Percentiles rank a stretch among this genome's conserved stretches.
These are phyloP conservation scores for Heliornis fulica DNA, from an alignment of 2,113 vertebrate genomes.

Conservation along the genomic window DNA sequence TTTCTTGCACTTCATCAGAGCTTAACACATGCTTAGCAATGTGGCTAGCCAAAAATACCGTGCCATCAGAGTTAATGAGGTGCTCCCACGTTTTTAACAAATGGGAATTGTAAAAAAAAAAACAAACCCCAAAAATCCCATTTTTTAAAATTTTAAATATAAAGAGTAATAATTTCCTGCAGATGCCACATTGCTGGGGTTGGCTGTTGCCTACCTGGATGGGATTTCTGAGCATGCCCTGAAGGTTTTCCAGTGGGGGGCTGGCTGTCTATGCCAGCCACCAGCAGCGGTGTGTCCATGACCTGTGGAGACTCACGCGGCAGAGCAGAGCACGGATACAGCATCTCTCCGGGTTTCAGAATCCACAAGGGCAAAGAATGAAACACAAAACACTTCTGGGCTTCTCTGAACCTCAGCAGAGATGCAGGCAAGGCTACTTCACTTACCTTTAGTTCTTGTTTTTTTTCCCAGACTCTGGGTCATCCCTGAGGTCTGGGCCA, in stretches of 20 bases:
- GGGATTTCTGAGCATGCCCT: not conserved
- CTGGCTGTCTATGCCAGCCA: rapidly evolving
- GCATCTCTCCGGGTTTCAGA: not conserved
- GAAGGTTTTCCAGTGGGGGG: not conserved
- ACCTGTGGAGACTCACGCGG: not conserved
- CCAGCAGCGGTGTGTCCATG: rapidly evolving
- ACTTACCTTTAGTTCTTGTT: not conserved
- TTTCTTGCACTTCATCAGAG: conserved; percentile 49
- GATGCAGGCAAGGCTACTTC: not conserved
- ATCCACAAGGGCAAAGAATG: not conserved
- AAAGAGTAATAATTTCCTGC: not conserved
- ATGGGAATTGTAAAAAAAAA: not conserved
- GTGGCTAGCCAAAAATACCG: conserved; percentile 24
- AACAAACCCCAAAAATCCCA: too few relatives aligned
- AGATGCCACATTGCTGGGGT: not conserved
- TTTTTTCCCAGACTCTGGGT: not conserved
- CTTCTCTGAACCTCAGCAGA: not conserved
- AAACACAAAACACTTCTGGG: not conserved
- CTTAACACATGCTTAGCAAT: conserved; percentile 44
- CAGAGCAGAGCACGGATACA: not conserved
- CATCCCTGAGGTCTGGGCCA: not conserved
- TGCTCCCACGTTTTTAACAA: not conserved
- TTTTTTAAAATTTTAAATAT: too few relatives aligned
- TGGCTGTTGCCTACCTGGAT: not conserved
- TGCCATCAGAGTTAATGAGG: conserved; percentile 40